Evolutionary conservation across 2,888 invertebrate species (phyloP), one percentile per base, ranked within the genome.

Genomic region (Xestoiulus laeticollis): DNA sequence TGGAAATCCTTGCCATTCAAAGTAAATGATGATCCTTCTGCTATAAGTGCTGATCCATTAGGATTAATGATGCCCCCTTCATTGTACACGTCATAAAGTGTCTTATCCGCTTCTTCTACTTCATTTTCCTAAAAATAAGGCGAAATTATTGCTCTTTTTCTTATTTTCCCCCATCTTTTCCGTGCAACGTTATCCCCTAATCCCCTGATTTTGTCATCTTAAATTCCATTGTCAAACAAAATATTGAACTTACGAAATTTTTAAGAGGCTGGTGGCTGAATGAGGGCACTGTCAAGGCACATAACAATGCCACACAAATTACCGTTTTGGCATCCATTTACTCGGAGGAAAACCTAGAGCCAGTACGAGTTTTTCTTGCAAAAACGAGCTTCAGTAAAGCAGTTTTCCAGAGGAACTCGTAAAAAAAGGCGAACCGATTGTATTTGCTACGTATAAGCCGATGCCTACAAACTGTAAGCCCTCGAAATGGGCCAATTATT

Each of bases 31-130:
- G 53, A 30, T 12, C 89, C 89, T 44, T 85, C 82, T 14, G 87
- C 88, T 22, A 87, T 84, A 32, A 89, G 87, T 32, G 88, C 88
- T 38, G 88, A 87, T 30, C 89, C 89, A 44, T 48, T 48, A 59
- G 88, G 88, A 59, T 88, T 87, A 43, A 88, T n/a, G 30, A 92
- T 91, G 10, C 92, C 92, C 44, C 91, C 92, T 4, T 90, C 90
- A 0, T 92, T 91, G 90, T 93, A 93, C 89, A 93, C 92, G 88
- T 93, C 92, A 90, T 93, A 93, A 43, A 93, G 90, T 5, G 93
- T 92, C 14, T 10, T 26, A 53, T 86, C 48, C 26, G 38, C 26
- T 38, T 26, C 78, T 78, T 30, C 30, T 78, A 26, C 78, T 78
- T 30, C 78, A 5, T 78, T 30, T 78, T 78, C 12, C 78, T 78